Conservation (phyloP, 2,888 invertebrate genomes). For the Trachelus stipa region DNA sequence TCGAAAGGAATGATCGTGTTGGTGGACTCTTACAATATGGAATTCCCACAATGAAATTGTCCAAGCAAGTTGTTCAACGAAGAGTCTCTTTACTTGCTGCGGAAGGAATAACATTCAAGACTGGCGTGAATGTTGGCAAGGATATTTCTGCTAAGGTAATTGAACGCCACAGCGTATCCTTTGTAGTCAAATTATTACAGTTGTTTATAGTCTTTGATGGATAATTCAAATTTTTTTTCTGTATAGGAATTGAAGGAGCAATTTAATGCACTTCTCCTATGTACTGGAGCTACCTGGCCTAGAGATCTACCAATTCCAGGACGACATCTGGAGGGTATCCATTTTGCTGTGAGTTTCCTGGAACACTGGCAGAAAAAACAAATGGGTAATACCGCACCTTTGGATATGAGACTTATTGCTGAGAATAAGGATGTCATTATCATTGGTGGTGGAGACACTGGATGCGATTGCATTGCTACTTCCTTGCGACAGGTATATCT, state of each 20-base stretch:
- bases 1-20: slow-evolving; percentile 94
- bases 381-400: slow-evolving; percentile 74
- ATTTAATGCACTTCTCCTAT: slow-evolving; percentile 86
- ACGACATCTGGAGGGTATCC: slow-evolving; percentile 90
- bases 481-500: slow-evolving; percentile 80
- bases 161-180: background rate
- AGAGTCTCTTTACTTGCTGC: slow-evolving; percentile 86
- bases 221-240: slow-evolving; percentile 1
- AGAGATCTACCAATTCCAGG: slow-evolving; percentile 90
- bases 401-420: slow-evolving; percentile 75
- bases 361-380: slow-evolving; percentile 97
- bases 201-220: background rate
- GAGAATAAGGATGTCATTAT: slow-evolving; percentile 95
- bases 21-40: slow-evolving; percentile 98
- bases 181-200: background rate
- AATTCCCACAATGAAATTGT: slow-evolving; percentile 98
- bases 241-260: slow-evolving; percentile 51
- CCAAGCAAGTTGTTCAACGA: slow-evolving; percentile 92
- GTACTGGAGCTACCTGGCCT: slow-evolving; percentile 97
- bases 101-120: slow-evolving; percentile 92
- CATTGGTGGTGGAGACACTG: slow-evolving; percentile 88
- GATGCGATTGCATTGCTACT: slow-evolving; percentile 98
- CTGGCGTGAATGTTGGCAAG: slow-evolving; percentile 90
- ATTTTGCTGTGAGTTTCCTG: slow-evolving; percentile 98
- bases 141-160: slow-evolving; percentile 82